Evolutionary conservation across 2,113 vertebrate genomes (phyloP).

Genomic region (Thalassoma bifasciatum): DNA sequence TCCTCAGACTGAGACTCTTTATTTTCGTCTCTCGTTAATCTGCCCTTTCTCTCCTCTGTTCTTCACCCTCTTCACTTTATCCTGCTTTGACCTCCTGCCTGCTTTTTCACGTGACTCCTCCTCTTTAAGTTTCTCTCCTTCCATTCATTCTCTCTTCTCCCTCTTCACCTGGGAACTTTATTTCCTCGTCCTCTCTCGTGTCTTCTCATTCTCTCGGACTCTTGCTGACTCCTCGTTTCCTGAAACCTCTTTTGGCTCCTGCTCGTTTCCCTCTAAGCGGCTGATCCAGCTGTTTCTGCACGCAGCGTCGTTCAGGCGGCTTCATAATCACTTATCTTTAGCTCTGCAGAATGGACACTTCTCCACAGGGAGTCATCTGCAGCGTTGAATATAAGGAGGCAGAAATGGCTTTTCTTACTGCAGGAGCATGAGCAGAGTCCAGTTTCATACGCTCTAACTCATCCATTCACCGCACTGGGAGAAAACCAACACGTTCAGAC

Average conservation of each 20-base stretch:
- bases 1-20: neutral
- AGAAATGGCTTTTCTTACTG: too few relatives aligned
- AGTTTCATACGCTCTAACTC: too few relatives aligned
- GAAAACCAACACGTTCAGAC: too few relatives aligned
- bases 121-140: neutral
- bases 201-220: conserved; percentile 5
- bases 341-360: conserved; percentile 44
- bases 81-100: neutral
- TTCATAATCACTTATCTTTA: conserved; percentile 65
- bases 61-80: neutral
- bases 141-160: neutral
- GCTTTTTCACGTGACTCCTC: neutral
- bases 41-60: neutral
- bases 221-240: conserved; percentile 63
- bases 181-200: conserved; percentile 1
- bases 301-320: conserved; percentile 27
- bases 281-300: conserved; percentile 65
- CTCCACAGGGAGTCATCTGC: conserved; percentile 25
- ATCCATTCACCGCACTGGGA: too few relatives aligned
- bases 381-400: conserved; percentile 28
- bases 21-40: neutral
- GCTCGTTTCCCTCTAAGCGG: conserved; percentile 40
- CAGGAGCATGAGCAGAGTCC: too few relatives aligned
- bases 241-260: conserved; percentile 26
- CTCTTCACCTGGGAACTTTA: neutral